Percentiles rank a stretch among this genome's conserved stretches.
Evolutionary conservation across 1,140 invertebrate species (phyloP).

Genomic region (Anagrus nilaparvatae): DNA sequence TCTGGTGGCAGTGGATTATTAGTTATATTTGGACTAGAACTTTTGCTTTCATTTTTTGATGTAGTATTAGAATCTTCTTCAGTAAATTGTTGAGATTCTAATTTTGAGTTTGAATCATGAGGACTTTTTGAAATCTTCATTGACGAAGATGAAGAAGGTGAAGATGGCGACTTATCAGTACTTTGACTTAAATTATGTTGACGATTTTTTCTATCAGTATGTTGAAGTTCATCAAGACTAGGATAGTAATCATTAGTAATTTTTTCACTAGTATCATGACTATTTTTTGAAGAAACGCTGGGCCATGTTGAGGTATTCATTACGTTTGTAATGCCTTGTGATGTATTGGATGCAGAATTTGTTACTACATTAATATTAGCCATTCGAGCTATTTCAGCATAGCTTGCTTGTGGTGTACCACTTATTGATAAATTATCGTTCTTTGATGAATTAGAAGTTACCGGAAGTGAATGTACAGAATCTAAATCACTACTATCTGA

Average conservation of each 20-base stretch:
- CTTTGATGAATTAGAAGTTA: slow-evolving; percentile 43
- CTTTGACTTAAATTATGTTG: slow-evolving; percentile 26
- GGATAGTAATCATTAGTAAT: slow-evolving; percentile 36
- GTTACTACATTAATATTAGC: slow-evolving; percentile 36
- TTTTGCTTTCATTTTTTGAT: slow-evolving; percentile 15
- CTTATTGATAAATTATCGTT: slow-evolving; percentile 34
- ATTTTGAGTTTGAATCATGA: too few species aligned
- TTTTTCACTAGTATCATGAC: slow-evolving; percentile 28
- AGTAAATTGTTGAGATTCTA: slow-evolving; percentile 20
- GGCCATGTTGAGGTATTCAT: slow-evolving; percentile 29
- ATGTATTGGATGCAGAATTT: slow-evolving; percentile 29
- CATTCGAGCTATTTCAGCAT: slow-evolving; percentile 62
- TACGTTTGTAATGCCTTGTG: slow-evolving; percentile 26
- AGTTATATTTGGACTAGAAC: slow-evolving; percentile 18
- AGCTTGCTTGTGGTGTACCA: slow-evolving; percentile 52
- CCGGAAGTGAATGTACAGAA: slow-evolving; percentile 61
- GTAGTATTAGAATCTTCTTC: not conserved
- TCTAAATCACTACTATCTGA: slow-evolving; percentile 65
- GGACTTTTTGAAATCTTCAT: too few species aligned
- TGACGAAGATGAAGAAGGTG: slow-evolving; percentile 19
- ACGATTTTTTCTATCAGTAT: slow-evolving; percentile 14
- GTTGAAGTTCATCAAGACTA: slow-evolving; percentile 36
- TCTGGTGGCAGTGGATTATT: slow-evolving; percentile 17
- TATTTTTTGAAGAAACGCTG: slow-evolving; percentile 26
- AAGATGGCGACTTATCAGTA: slow-evolving; percentile 34